A percentile compares a stretch with the other conserved stretches of the same genome.
Conservation (phyloP, 1,140 invertebrate species). For the Brachionus plicatilis region DNA sequence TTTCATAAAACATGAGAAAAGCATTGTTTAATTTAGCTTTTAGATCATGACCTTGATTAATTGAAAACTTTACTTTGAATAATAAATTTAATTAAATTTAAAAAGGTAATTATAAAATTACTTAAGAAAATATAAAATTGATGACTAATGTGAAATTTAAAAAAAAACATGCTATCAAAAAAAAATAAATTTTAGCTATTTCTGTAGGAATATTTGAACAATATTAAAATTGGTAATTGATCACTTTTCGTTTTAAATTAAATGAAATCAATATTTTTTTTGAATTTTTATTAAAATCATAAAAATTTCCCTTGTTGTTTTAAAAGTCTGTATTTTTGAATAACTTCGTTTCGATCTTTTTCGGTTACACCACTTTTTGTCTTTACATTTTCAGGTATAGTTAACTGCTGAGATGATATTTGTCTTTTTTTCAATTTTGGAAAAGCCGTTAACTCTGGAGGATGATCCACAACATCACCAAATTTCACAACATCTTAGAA, state of each 20-base stretch:
- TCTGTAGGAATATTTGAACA: no score
- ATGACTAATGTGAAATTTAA: no score
- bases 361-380: slow-evolving; percentile 17
- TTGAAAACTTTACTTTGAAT: no score
- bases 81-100: no score
- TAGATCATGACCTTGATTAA: no score
- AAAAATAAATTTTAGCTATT: no score
- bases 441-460: slow-evolving; percentile 23
- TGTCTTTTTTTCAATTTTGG: slow-evolving; percentile 14
- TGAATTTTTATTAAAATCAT: not conserved
- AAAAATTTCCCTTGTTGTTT: slow-evolving; percentile 32
- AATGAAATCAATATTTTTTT: not conserved
- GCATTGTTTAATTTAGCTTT: no score
- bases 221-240: no score
- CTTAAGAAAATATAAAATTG: no score
- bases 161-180: no score
- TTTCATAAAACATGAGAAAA: no score
- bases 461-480: slow-evolving; percentile 10
- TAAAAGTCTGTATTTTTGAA: slow-evolving; percentile 8
- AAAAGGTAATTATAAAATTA: no score
- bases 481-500: not conserved
- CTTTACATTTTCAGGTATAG: slow-evolving; percentile 8
- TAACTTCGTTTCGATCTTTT: slow-evolving; percentile 16
- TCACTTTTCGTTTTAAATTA: not conserved
- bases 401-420: not conserved